Base-by-base conservation (phyloP, 1,140 invertebrate species). In the Conus betulinus region DNA sequence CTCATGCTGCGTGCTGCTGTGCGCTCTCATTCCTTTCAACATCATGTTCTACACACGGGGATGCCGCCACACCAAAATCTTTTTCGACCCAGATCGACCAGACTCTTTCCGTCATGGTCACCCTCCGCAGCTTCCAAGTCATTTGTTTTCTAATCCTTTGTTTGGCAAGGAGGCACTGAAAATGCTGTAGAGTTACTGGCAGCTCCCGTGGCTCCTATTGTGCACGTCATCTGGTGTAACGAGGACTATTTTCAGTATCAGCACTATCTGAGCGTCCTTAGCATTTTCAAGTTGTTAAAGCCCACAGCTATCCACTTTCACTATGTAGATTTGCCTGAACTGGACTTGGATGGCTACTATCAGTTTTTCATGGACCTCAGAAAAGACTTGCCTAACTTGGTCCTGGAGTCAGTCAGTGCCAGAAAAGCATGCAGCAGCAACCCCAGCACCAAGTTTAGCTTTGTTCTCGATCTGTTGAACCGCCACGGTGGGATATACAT, bases 231-330 rank as follows among this genome's bases (percentile, higher is more conserved):
- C 84, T 91, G 91, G 91, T 94, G 93, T 83, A 71, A 91, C 3
- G 88, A 92, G 6, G 39, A 85, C 13, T 88, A 89, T 11, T 93
- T 94, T 55, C 88, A 91, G 51, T 94, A 93, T 82, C 79, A 90
- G 51, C 87, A 93, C 84, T 94, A 93, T 84, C 63, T 94, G 0
- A 92, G 91, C 78, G 91, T 94, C 55, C 81, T 94, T 15, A 91
- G 92, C 83, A 90, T 88, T 67, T 88, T 87, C 71, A 91, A 91
- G 85, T 53, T 90, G 11, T 60, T 90, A 17, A 85, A 89, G 23
- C 91, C 92, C 52, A 81, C 87, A n/a, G 51, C 89, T 76, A 88
- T 92, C 3, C 55, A 88, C 84, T 88, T 92, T 55, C 90, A 91
- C 88, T 90, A 91, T 53, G 84, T 27, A 3, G 27, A 57, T 3